Percentiles rank a stretch among this genome's conserved stretches.
Conservation (phyloP, 2,888 invertebrate genomes). For the Bimastos eiseni region DNA sequence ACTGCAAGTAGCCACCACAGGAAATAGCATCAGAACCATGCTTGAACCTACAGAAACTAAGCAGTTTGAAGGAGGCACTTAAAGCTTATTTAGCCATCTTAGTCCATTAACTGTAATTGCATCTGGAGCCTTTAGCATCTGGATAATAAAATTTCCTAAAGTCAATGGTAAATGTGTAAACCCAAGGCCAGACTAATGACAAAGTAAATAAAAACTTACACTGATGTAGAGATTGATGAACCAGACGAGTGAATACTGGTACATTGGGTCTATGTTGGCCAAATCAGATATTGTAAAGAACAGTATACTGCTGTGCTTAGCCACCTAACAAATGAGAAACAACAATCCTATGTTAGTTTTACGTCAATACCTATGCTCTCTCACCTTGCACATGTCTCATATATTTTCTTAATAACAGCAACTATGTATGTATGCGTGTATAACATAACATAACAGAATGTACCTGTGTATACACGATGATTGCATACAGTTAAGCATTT, state of each 20-base stretch:
- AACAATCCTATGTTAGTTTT: neutral
- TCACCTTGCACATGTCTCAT: neutral
- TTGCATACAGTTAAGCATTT: neutral
- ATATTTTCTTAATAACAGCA: neutral
- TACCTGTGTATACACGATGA: neutral
- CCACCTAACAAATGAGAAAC: constrained; percentile 51
- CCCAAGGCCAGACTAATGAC: too few species aligned
- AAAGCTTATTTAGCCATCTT: too few species aligned
- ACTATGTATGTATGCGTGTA: neutral
- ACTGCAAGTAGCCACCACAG: too few species aligned
- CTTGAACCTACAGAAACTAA: too few species aligned
- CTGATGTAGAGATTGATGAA: constrained; percentile 82
- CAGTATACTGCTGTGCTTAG: constrained; percentile 67
- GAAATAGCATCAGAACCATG: too few species aligned
- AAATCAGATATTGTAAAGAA: constrained; percentile 91
- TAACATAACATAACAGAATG: too few species aligned
- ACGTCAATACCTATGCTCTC: neutral
- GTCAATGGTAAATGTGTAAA: neutral
- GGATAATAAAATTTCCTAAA: neutral
- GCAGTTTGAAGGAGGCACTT: too few species aligned
- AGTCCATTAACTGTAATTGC: too few species aligned
- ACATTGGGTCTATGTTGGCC: constrained; percentile 89
- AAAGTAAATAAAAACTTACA: constrained; percentile 52
- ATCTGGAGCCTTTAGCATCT: too few species aligned
- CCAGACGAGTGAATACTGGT: constrained; percentile 90